Percentiles rank a stretch among this genome's conserved stretches.
Conservation (phyloP, 2,797 vertebrate genomes). For the Neosilurus mollespiculum region DNA sequence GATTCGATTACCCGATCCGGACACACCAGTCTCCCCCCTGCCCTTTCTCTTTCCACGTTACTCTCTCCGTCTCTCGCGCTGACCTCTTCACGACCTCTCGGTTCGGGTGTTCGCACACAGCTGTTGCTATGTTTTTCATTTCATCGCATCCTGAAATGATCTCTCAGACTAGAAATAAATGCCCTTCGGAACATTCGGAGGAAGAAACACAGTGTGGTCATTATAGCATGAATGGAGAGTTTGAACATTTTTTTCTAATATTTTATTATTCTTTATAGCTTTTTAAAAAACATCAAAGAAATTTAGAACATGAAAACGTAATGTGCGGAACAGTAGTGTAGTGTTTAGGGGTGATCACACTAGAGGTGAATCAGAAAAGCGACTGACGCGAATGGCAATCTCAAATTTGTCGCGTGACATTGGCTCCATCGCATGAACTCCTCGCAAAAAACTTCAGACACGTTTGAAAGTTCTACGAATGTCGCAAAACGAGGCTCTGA, state of each 20-base stretch:
- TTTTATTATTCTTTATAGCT: not conserved
- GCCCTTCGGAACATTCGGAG: not conserved
- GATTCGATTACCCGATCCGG: constrained; percentile 69
- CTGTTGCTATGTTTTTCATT: constrained; percentile 37
- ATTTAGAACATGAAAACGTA: not conserved
- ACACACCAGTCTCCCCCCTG: constrained; percentile 53
- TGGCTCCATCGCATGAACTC: too few relatives aligned
- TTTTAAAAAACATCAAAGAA: not conserved
- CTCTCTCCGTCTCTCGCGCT: not conserved
- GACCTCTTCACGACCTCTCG: constrained; percentile 18
- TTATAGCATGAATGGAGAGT: not conserved
- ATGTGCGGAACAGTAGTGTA: not conserved
- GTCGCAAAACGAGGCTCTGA: too few relatives aligned
- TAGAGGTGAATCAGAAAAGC: too few relatives aligned
- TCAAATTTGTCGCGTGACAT: too few relatives aligned
- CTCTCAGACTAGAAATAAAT: not conserved
- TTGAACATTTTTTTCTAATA: not conserved
- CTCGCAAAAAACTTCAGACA: too few relatives aligned
- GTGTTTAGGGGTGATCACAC: too few relatives aligned
- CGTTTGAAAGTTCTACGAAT: too few relatives aligned
- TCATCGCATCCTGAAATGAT: constrained; percentile 35
- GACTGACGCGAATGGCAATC: too few relatives aligned
- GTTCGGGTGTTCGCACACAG: constrained; percentile 8
- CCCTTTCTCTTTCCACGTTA: not conserved
- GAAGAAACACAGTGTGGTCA: not conserved